A percentile compares a stretch with the other conserved stretches of the same genome.
These are phyloP conservation scores for Melieria crassipennis DNA, from an alignment of 2,888 invertebrate species.

Conservation along the genomic window DNA sequence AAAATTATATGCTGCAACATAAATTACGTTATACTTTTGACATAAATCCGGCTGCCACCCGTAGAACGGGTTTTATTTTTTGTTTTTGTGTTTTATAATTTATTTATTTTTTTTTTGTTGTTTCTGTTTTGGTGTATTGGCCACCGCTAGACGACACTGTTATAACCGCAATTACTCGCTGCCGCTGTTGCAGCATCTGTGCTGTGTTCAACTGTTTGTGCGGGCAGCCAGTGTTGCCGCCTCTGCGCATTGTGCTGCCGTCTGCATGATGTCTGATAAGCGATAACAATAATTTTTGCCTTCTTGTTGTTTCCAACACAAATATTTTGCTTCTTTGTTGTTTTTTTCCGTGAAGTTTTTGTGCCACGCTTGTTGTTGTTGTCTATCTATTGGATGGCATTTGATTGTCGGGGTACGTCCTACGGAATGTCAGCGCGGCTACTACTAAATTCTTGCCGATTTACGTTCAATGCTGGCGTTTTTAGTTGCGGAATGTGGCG, in stretches of 20 bases:
- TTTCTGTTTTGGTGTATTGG: too few species aligned
- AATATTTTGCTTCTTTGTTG: background rate
- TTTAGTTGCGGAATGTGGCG: background rate
- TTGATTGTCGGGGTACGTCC: background rate
- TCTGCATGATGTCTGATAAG: slow-evolving; percentile 50
- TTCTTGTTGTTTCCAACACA: background rate
- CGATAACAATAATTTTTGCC: slow-evolving; percentile 41
- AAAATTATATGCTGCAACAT: slow-evolving; percentile 11
- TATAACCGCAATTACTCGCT: too few species aligned
- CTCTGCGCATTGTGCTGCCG: slow-evolving; percentile 37
- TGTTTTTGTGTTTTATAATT: too few species aligned
- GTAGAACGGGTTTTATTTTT: too few species aligned
- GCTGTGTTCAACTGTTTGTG: too few species aligned
- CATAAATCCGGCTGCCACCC: slow-evolving; percentile 1
- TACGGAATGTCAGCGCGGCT: too few species aligned
- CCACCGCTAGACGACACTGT: too few species aligned
- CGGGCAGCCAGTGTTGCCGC: too few species aligned
- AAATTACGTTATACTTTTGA: slow-evolving; percentile 15
- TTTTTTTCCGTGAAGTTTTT: slow-evolving; percentile 3
- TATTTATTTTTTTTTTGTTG: too few species aligned
- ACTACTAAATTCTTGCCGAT: too few species aligned
- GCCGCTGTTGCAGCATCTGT: too few species aligned
- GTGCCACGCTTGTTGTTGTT: background rate
- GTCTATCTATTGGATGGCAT: background rate
- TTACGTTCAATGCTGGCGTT: too few species aligned